Evolutionary conservation across 2,888 invertebrate genomes (phyloP).

Genomic region (Pseudococcus jackbeardsleyi): DNA sequence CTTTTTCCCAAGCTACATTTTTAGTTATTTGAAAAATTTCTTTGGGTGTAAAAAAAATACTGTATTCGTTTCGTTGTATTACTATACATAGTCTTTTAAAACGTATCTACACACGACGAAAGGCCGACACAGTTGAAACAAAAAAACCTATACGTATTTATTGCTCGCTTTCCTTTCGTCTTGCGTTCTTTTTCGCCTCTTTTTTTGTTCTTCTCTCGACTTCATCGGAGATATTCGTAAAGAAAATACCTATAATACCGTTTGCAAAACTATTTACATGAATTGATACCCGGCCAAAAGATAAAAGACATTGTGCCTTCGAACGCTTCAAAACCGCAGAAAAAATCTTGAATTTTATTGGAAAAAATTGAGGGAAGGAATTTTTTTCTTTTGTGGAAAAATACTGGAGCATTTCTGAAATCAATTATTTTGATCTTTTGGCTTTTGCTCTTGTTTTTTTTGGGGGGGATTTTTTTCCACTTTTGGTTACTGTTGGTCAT

Average conservation of each 20-base stretch:
- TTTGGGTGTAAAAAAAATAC: not conserved
- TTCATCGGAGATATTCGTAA: slow-evolving; percentile 18
- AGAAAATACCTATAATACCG: slow-evolving; percentile 13
- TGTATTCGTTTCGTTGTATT: slow-evolving; percentile 5
- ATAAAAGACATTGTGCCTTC: not conserved
- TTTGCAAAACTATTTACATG: slow-evolving; percentile 19
- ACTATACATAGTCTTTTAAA: not conserved
- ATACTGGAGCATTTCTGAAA: too few relatives aligned
- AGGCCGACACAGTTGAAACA: not conserved
- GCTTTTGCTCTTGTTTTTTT: too few relatives aligned
- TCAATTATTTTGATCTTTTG: too few relatives aligned
- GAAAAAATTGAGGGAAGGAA: not conserved
- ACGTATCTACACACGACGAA: not conserved
- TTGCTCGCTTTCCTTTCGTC: slow-evolving; percentile 24
- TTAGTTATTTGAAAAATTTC: slow-evolving; percentile 36
- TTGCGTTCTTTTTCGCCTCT: not conserved
- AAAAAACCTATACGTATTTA: slow-evolving; percentile 28
- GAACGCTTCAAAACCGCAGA: not conserved
- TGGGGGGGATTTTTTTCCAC: too few relatives aligned
- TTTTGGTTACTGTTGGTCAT: too few relatives aligned
- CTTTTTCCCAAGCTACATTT: not conserved
- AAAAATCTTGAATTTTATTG: not conserved
- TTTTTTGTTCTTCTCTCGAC: not conserved
- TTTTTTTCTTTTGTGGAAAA: too few relatives aligned
- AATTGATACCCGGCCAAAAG: slow-evolving; percentile 18